Percentiles rank a stretch among this genome's conserved stretches.
Evolutionary conservation across 2,888 invertebrate species (phyloP).

Genomic region (Tetropium fuscum): DNA sequence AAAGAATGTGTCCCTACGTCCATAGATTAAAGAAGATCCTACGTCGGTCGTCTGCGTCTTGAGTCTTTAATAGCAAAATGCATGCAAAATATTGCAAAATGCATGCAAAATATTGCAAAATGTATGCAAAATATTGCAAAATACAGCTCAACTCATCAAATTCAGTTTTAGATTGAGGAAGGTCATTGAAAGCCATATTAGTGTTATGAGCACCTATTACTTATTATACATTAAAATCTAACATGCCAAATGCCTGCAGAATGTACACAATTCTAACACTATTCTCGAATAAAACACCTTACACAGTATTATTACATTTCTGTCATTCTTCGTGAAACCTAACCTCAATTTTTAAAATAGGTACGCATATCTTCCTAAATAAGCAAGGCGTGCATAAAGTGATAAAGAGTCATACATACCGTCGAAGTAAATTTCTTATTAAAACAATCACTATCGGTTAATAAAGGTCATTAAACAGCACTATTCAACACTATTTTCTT

Average conservation of each 20-base stretch:
- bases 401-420: conserved; percentile 5
- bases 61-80: no score
- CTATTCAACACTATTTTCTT: neutral
- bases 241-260: no score
- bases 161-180: conserved; percentile 2
- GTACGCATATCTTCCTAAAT: conserved; percentile 1
- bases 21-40: no score
- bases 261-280: no score
- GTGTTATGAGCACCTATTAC: neutral
- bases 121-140: no score
- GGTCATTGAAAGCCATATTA: neutral
- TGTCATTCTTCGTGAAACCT: conserved; percentile 14
- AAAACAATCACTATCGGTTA: neutral
- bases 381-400: neutral
- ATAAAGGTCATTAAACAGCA: conserved; percentile 3
- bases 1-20: no score
- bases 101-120: no score
- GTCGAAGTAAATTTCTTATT: neutral
- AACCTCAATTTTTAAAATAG: conserved; percentile 14
- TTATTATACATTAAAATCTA: conserved; percentile 2
- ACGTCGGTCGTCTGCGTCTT: no score
- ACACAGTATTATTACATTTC: conserved; percentile 14
- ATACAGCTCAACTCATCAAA: neutral
- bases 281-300: neutral
- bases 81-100: no score